Evolutionary conservation across 1,140 invertebrate species (phyloP).

Genomic region (Archivesica marissinica): DNA sequence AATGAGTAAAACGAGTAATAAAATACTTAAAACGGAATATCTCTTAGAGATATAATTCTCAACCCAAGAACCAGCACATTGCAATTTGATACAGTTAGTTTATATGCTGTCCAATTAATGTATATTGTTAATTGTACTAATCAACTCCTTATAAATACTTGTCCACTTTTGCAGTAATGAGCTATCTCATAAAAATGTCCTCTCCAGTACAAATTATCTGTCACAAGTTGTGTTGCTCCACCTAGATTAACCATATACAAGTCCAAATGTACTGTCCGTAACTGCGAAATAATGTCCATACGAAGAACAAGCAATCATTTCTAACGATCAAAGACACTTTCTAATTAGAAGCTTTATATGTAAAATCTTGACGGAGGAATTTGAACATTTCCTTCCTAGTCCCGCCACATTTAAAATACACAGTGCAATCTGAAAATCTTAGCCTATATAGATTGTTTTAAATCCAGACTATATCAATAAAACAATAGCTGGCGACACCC

Average conservation of each 20-base stretch:
- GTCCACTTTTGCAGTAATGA: not conserved
- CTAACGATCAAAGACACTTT: not conserved
- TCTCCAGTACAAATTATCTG: constrained; percentile 13
- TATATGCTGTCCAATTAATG: constrained; percentile 16
- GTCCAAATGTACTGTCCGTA: not conserved
- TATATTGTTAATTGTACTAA: constrained; percentile 29
- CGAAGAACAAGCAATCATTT: not conserved
- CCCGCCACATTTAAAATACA: not conserved
- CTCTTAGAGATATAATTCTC: too few relatives aligned
- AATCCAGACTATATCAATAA: not conserved
- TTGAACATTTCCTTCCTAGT: not conserved
- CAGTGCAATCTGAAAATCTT: not conserved
- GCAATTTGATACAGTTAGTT: constrained; percentile 12
- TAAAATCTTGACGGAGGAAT: not conserved
- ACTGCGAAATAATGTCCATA: not conserved
- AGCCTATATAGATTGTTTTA: constrained; percentile 11
- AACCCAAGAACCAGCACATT: too few relatives aligned
- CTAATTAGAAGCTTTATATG: constrained; percentile 1
- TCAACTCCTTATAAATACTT: not conserved
- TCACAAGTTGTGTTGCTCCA: not conserved
- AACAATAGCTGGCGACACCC: constrained; percentile 18
- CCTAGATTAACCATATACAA: not conserved
- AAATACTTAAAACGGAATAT: too few relatives aligned
- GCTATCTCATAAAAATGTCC: constrained; percentile 2
- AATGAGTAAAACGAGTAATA: too few relatives aligned